Percentiles rank a stretch among this genome's conserved stretches.
These are phyloP conservation scores for Tauraco hartlaubi DNA, from an alignment of 2,797 vertebrate species.

Conservation along the genomic window DNA sequence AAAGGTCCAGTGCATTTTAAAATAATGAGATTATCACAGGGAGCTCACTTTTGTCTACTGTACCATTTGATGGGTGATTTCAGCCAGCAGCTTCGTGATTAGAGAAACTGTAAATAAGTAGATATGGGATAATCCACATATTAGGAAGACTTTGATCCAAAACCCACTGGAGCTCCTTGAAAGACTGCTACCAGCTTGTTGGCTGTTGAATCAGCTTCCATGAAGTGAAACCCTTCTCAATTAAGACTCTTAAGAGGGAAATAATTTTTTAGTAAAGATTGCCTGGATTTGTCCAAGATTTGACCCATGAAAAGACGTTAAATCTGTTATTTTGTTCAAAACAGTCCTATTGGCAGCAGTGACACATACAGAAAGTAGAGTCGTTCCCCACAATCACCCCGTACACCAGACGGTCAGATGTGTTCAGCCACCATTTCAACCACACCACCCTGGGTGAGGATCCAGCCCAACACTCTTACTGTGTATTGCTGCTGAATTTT, in stretches of 20 bases:
- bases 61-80: not conserved
- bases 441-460: not conserved
- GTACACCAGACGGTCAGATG: not conserved
- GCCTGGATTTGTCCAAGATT: not conserved
- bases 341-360: not conserved
- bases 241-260: not conserved
- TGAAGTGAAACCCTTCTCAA: not conserved
- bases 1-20: not conserved
- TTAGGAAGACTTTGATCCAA: not conserved
- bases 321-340: not conserved
- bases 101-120: not conserved
- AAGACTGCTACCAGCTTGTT: not conserved
- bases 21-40: not conserved
- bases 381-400: not conserved
- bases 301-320: not conserved
- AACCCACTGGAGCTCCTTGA: not conserved
- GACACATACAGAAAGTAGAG: not conserved
- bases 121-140: not conserved
- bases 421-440: not conserved
- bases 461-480: not conserved
- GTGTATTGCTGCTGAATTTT: not conserved
- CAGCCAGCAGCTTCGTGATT: not conserved
- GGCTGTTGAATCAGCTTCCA: not conserved
- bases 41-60: not conserved
- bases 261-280: not conserved